phyloP scores from a whole-genome alignment of 2,113 vertebrate species.

The Gymnorhina tibicen region DNA sequence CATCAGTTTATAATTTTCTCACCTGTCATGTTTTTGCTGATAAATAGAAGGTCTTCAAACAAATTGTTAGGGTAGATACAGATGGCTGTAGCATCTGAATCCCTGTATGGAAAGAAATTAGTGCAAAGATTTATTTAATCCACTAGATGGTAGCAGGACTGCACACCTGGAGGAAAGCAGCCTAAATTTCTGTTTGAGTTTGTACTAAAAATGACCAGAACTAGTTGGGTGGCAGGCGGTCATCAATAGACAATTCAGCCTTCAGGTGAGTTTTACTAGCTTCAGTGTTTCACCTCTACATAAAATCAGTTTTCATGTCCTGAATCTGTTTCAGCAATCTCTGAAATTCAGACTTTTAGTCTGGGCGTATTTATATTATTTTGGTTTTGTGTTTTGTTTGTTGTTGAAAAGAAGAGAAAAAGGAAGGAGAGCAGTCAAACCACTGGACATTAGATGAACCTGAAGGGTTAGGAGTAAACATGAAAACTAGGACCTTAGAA shows the following conservation, averaged over 20 bases:
- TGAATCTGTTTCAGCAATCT: background rate
- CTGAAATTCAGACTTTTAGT: background rate
- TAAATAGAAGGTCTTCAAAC: background rate
- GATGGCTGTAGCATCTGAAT: background rate
- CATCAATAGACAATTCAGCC: background rate
- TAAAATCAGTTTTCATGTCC: background rate
- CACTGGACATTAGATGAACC: background rate
- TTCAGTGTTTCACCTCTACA: background rate
- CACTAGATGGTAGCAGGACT: conserved; percentile 67
- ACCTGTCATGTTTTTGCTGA: background rate
- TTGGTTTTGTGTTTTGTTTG: background rate
- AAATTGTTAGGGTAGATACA: accelerated
- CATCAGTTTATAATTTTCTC: background rate
- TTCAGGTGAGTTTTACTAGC: background rate
- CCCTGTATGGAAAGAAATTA: background rate
- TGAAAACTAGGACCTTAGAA: background rate
- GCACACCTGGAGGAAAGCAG: background rate
- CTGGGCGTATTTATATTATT: background rate
- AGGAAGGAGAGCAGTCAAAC: accelerated
- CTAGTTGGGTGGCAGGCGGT: background rate
- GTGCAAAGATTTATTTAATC: background rate
- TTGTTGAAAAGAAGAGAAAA: background rate
- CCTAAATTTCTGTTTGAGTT: background rate
- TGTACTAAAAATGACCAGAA: background rate
- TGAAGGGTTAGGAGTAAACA: background rate